Evolutionary conservation across 2,888 invertebrate species (phyloP).

Genomic region (Ochlodes sylvanus): DNA sequence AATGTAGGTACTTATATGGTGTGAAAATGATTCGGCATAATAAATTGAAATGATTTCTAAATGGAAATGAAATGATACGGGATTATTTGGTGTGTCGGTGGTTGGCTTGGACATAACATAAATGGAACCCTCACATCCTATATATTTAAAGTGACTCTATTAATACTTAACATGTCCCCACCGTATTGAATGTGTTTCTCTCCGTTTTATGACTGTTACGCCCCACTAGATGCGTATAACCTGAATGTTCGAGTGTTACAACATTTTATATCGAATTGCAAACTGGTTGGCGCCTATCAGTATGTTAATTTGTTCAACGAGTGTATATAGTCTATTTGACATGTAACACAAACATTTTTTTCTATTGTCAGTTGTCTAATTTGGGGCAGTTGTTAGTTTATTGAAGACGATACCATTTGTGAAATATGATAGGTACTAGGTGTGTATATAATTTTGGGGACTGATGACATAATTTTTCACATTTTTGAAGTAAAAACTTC

Average conservation of each 20-base stretch:
- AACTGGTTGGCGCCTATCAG: conserved; percentile 6
- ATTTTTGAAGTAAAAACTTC: no score
- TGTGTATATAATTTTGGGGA: no score
- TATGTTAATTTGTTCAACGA: conserved; percentile 25
- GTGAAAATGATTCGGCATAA: neutral
- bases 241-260: conserved; percentile 27
- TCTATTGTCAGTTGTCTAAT: neutral
- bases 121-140: no score
- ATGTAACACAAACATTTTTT: neutral
- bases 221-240: conserved; percentile 19
- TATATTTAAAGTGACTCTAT: neutral
- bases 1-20: no score
- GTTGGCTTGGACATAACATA: conserved; percentile 17
- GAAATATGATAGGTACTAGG: no score
- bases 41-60: conserved; percentile 2
- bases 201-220: conserved; percentile 18
- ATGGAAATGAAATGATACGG: neutral
- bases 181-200: neutral
- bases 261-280: conserved; percentile 15
- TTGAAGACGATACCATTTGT: no score
- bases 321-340: conserved; percentile 9
- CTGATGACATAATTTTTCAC: no score
- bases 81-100: conserved; percentile 7
- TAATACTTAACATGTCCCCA: neutral
- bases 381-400: neutral